Evolutionary conservation across 2,888 invertebrate species (phyloP), one percentile per base, ranked within the genome.

Genomic region (Cylindroiulus punctatus): DNA sequence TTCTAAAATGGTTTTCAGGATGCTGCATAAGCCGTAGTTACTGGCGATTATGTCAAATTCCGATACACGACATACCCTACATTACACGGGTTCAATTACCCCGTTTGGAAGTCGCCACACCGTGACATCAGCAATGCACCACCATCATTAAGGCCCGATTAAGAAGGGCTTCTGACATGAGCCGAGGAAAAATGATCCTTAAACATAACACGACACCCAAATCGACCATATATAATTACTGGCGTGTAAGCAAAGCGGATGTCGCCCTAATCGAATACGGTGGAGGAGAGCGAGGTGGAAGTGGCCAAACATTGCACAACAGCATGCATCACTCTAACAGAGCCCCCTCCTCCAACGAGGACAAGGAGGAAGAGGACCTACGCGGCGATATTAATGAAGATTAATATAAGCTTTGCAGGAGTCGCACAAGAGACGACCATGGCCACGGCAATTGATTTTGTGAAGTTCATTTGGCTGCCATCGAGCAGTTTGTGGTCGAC

Each of bases 401-500:
- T 47, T 47, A 47, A 47, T 47, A 17, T 47, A 47, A 47, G 47
- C 47, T 47, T 47, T 10, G 47, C 47, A 47, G 17, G 17, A 57
- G n/a, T 57, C 52, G 52, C n/a, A 57, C n/a, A 3, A 57, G 52
- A 57, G 52, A 57, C 19, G 52, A 57, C 52, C n/a, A 57, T n/a
- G 52, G 52, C 12, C 52, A 57, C 52, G 52, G 17, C 52, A n/a
- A 57, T 57, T 57, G 52, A 57, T 57, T 57, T 57, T 57, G 52
- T 57, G 52, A 57, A 57, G 52, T 57, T 57, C 52, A 57, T 57
- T 57, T 57, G 52, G 52, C 52, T 57, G 52, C 52, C 52, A 57
- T 57, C 52, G 52, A 57, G 52, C 52, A 57, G 52, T 57, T 57
- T 57, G 52, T 57, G 52, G 52, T 57, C 52, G 12, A 57, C 52